Conservation (phyloP, 2,888 invertebrate genomes). For the Xestia ashworthii region DNA sequence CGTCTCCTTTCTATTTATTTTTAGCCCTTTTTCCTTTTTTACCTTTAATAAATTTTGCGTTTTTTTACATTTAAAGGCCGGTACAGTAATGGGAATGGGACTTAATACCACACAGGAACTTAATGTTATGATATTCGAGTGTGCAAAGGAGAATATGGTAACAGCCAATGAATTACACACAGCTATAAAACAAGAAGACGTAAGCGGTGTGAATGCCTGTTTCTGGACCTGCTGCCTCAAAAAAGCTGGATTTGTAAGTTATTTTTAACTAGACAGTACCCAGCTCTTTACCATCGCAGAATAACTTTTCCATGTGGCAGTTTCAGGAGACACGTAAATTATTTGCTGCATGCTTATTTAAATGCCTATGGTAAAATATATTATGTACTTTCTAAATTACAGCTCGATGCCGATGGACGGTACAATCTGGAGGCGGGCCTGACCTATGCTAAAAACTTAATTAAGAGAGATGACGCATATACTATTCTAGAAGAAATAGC, state of each 20-base stretch:
- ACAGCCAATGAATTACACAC: neutral
- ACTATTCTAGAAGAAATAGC: slow-evolving; percentile 13
- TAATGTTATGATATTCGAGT: neutral
- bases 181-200: neutral
- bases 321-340: neutral
- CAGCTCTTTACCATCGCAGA: neutral
- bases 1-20: too few relatives aligned
- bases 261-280: neutral
- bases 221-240: slow-evolving; percentile 27
- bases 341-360: neutral
- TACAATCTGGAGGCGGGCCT: slow-evolving; percentile 23
- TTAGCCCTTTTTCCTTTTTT: neutral
- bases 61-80: slow-evolving; percentile 8
- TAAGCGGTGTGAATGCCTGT: slow-evolving; percentile 5
- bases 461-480: slow-evolving; percentile 23
- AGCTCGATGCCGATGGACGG: slow-evolving; percentile 15
- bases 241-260: slow-evolving; percentile 40
- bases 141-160: slow-evolving; percentile 15
- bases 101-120: neutral
- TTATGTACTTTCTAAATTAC: slow-evolving; percentile 5
- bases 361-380: neutral
- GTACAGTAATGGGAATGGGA: neutral
- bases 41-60: neutral
- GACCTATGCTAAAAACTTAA: neutral
- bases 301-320: neutral